A percentile compares a stretch with the other conserved stretches of the same genome.
phyloP scores from a whole-genome alignment of 1,140 invertebrate species.

The Drosophila rhopaloa region DNA sequence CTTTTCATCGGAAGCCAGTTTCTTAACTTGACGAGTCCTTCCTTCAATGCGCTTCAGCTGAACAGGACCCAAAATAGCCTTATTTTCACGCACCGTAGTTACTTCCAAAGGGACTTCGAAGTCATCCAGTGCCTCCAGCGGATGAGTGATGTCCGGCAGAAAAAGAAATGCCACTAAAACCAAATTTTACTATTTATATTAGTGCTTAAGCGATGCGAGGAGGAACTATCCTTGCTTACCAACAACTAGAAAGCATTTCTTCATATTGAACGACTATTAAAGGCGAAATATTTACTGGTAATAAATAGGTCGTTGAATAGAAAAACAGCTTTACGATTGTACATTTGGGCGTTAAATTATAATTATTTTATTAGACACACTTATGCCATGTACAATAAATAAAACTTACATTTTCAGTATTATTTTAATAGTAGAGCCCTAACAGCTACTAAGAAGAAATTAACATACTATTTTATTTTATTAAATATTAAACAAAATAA shows the following conservation, averaged over 20 bases:
- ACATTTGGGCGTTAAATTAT: neutral
- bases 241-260: neutral
- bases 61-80: neutral
- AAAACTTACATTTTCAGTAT: too few species aligned
- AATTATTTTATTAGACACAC: conserved; percentile 5
- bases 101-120: conserved; percentile 38
- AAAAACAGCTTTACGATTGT: neutral
- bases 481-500: neutral
- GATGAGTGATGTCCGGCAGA: neutral
- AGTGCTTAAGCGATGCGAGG: too few species aligned
- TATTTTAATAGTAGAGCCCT: neutral
- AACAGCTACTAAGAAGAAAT: too few species aligned
- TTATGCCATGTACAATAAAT: too few species aligned
- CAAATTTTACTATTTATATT: too few species aligned
- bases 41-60: conserved; percentile 10
- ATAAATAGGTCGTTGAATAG: neutral
- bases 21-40: conserved; percentile 25
- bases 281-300: neutral
- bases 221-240: neutral
- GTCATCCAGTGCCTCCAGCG: conserved; percentile 6
- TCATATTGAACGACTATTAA: neutral
- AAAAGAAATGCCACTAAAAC: neutral
- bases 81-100: neutral
- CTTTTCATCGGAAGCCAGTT: neutral
- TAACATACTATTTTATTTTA: neutral